Base-by-base conservation (phyloP, 2,888 invertebrate genomes). In the Blomia tropicalis region DNA sequence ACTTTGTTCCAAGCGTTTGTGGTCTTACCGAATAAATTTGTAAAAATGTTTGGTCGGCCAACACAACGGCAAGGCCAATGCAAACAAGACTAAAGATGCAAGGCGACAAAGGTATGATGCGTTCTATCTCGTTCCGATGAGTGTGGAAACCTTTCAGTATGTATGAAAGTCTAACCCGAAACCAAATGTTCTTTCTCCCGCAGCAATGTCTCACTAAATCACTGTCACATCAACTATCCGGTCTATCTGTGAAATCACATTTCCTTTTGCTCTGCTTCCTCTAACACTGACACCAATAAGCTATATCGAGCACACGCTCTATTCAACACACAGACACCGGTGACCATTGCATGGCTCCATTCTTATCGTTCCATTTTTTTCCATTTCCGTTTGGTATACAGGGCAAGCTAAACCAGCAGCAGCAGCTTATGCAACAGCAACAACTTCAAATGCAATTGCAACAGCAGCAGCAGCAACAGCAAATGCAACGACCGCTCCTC, bases 191-290 rank as follows among this genome's bases (percentile, higher is more conserved):
- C 17, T 17, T 36, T 36, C 17, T 36, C 17, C 36, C 36, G 36
- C 36, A 36, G 36, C 36, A 17, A 36, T n/a, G n/a, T n/a, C n/a
- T 36, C 36, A 36, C 36, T 36, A 36, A 36, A 7, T 31, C 54
- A 54, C 54, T 25, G 11, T 19, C 17, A 14, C 25, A 54, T 19
- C 31, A 54, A 7, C 25, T 54, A 19, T 14, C 5, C 11, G 4
- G 11, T 29, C 30, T 30, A 2, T 27, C 29, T 2, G 11, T 14
- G 22, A 56, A 56, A 56, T 56, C 56, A 56, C 56, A 56, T 56
- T 56, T 56, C 56, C 56, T 56, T n/a, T 56, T 56, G 56, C 56
- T 56, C 56, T 56, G 56, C 56, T 56, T 56, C 56, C 56, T 56
- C 56, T 56, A n/a, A 54, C 11, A 54, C 54, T 54, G 4, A 54